These are phyloP conservation scores for Hypena proboscidalis DNA, from an alignment of 2,888 invertebrate species.

Conservation along the genomic window DNA sequence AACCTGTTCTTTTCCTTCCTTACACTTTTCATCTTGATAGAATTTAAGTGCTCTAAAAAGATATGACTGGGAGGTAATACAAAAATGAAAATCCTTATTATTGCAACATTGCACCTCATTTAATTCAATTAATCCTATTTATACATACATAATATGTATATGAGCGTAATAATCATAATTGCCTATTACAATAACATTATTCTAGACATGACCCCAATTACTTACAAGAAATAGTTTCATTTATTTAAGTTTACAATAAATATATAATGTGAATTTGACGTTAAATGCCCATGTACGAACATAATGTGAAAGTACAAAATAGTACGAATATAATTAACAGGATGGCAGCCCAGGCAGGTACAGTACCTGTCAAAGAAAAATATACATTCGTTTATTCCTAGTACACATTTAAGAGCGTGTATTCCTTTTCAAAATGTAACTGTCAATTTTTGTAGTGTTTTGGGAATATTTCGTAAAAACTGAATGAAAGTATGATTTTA, in stretches of 20 bases:
- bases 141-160: constrained; percentile 69
- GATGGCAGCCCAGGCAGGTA: constrained; percentile 93
- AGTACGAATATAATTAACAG: constrained; percentile 90
- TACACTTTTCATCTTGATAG: too few relatives aligned
- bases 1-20: not conserved
- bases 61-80: too few relatives aligned
- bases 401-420: too few relatives aligned
- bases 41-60: too few relatives aligned
- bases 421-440: too few relatives aligned
- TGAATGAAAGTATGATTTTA: too few relatives aligned
- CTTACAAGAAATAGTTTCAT: constrained; percentile 50
- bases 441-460: too few relatives aligned
- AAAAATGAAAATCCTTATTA: constrained; percentile 38
- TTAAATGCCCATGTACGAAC: constrained; percentile 93
- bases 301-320: constrained; percentile 91
- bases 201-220: constrained; percentile 59
- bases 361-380: constrained; percentile 86
- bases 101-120: constrained; percentile 69
- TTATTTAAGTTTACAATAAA: constrained; percentile 47
- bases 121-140: constrained; percentile 75
- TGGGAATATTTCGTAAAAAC: too few relatives aligned
- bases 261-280: constrained; percentile 39
- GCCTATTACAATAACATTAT: constrained; percentile 54
- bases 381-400: too few relatives aligned
- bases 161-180: constrained; percentile 64